Conservation (phyloP, 1,140 invertebrate genomes). For the Limonius californicus region DNA sequence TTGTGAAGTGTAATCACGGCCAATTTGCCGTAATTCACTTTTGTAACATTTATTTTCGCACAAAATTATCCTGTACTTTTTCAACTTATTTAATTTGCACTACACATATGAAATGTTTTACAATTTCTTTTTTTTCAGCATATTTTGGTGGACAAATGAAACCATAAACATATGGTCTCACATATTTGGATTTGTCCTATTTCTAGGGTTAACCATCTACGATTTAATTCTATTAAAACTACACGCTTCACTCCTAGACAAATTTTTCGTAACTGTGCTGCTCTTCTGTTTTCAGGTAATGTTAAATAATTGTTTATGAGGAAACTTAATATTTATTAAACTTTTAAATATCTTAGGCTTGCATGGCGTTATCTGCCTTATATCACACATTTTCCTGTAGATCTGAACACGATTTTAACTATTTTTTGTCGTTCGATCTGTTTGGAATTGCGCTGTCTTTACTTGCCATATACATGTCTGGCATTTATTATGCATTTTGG, state of each 20-base stretch:
- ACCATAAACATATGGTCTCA: constrained; percentile 98
- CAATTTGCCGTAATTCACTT: no score
- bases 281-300: constrained; percentile 88
- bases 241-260: constrained; percentile 74
- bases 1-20: no score
- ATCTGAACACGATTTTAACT: constrained; percentile 80
- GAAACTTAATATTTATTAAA: no score
- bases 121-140: constrained; percentile 62
- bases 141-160: constrained; percentile 97
- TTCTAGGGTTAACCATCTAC: constrained; percentile 78
- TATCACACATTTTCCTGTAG: constrained; percentile 94
- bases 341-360: constrained; percentile 60
- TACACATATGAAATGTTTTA: no score
- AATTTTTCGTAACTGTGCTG: constrained; percentile 76
- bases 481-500: constrained; percentile 96
- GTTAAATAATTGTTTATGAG: no score
- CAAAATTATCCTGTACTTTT: no score
- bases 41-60: no score
- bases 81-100: no score
- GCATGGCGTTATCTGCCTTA: constrained; percentile 87
- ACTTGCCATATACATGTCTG: constrained; percentile 90
- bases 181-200: constrained; percentile 85
- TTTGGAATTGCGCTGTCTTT: constrained; percentile 90
- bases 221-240: constrained; percentile 77
- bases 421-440: constrained; percentile 86